Evolutionary conservation across 2,888 invertebrate species (phyloP).

Genomic region (Encarsia formosa): DNA sequence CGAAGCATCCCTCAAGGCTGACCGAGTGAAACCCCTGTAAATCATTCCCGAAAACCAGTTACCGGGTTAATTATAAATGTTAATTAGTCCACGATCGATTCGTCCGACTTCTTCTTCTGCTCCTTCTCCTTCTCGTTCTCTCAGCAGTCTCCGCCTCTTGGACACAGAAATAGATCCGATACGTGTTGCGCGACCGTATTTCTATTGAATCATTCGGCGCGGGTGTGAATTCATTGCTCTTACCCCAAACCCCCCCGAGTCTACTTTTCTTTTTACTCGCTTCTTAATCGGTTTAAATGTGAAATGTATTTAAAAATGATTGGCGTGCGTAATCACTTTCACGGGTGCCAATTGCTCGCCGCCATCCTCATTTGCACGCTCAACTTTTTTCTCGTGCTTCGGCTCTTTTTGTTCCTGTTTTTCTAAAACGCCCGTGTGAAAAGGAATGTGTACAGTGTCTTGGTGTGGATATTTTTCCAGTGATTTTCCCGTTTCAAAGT

Average conservation of each 20-base stretch:
- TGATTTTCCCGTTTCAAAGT: not conserved
- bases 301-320: slow-evolving; percentile 3
- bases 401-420: slow-evolving; percentile 21
- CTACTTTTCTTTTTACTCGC: no score
- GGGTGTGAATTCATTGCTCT: slow-evolving; percentile 3
- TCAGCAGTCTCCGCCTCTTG: slow-evolving; percentile 28
- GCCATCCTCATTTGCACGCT: slow-evolving; percentile 19
- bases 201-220: not conserved
- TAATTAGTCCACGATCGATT: slow-evolving; percentile 52
- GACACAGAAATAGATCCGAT: slow-evolving; percentile 22
- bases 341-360: slow-evolving; percentile 12
- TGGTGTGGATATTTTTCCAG: not conserved
- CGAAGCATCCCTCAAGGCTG: no score
- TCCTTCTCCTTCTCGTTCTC: not conserved
- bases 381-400: slow-evolving; percentile 18
- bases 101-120: slow-evolving; percentile 39
- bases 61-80: slow-evolving; percentile 50
- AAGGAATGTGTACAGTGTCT: not conserved
- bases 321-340: slow-evolving; percentile 5
- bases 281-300: not conserved
- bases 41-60: no score
- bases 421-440: not conserved
- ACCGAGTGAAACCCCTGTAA: no score
- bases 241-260: not conserved
- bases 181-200: not conserved